Conservation (phyloP, 2,113 vertebrate genomes). For the Indri indri region DNA sequence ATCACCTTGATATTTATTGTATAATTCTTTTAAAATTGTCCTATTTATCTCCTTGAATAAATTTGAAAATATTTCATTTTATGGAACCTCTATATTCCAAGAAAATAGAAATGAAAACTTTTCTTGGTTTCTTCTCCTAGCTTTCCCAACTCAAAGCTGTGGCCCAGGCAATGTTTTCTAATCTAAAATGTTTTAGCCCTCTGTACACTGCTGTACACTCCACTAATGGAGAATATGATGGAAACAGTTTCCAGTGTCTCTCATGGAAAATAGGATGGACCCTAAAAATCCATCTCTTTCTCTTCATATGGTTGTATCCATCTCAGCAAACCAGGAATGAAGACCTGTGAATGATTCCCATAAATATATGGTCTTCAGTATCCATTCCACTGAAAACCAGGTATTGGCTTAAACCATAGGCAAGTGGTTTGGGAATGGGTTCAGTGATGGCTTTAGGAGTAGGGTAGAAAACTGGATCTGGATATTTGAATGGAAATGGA, state of each 20-base stretch:
- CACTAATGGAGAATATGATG: neutral
- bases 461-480: neutral
- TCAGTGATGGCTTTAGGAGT: neutral
- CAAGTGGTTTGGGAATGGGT: neutral
- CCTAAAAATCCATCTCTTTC: neutral
- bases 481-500: neutral
- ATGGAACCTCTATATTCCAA: neutral
- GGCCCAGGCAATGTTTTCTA: neutral
- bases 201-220: neutral
- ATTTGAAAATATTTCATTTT: neutral
- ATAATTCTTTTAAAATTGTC: neutral
- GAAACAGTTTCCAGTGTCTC: neutral
- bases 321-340: neutral
- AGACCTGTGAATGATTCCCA: neutral
- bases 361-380: neutral
- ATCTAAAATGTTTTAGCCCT: neutral
- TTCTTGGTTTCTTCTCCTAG: neutral
- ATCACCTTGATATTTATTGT: neutral
- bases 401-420: neutral
- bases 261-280: neutral
- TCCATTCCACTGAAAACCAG: neutral
- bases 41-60: neutral
- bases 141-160: neutral
- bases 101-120: neutral
- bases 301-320: neutral